A percentile compares a stretch with the other conserved stretches of the same genome.
Evolutionary conservation across 1,140 invertebrate species (phyloP).

Genomic region (Phocides pigmalion): DNA sequence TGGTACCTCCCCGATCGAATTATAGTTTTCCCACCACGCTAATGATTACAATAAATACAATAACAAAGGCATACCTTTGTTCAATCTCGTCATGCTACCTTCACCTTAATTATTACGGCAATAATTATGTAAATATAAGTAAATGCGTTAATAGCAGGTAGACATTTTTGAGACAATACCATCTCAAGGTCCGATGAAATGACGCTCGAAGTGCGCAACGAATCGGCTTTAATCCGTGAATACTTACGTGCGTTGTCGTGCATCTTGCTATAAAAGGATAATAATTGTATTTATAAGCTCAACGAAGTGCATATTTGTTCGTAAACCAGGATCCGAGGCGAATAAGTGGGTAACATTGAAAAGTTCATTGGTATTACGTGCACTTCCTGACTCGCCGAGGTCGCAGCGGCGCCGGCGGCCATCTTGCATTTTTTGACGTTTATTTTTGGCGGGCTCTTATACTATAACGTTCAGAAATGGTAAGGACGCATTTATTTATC

Average conservation of each 20-base stretch:
- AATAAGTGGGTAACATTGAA: conserved; percentile 77
- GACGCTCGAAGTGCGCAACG: conserved; percentile 25
- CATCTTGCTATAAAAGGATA: conserved; percentile 64
- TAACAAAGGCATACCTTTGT: neutral
- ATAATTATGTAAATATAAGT: conserved; percentile 20
- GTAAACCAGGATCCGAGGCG: conserved; percentile 57
- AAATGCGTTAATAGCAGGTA: conserved; percentile 13
- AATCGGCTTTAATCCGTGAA: conserved; percentile 10
- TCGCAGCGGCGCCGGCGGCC: conserved; percentile 63
- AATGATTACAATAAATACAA: no score
- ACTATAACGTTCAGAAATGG: conserved; percentile 54
- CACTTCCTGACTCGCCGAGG: conserved; percentile 76
- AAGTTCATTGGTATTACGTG: conserved; percentile 81
- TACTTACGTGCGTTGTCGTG: conserved; percentile 10
- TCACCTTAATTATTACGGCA: neutral
- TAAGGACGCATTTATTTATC: conserved; percentile 46
- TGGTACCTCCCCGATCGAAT: no score
- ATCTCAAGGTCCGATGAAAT: conserved; percentile 38
- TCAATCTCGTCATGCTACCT: conserved; percentile 1
- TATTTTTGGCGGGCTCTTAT: conserved; percentile 78
- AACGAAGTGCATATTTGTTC: conserved; percentile 57
- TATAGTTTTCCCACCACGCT: no score
- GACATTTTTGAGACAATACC: conserved; percentile 37
- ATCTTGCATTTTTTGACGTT: conserved; percentile 80
- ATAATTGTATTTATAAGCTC: conserved; percentile 50